phyloP scores from a whole-genome alignment of 1,140 invertebrate genomes.

The Scaptomyza hsui region DNA sequence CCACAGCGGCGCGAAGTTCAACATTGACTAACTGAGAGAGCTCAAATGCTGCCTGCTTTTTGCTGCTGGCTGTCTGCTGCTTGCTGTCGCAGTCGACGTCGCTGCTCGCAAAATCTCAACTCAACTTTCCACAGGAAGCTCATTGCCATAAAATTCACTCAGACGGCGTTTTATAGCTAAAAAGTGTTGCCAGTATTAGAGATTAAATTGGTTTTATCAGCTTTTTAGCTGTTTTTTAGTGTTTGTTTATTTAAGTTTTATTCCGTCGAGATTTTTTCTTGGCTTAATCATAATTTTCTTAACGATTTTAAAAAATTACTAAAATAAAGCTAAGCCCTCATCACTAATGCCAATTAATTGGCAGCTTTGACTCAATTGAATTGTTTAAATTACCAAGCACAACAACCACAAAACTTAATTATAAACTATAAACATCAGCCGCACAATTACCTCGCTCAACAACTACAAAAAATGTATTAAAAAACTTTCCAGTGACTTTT shows the following conservation, averaged over 20 bases:
- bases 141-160: conserved; percentile 46
- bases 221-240: no score
- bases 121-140: conserved; percentile 49
- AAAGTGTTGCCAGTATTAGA: conserved; percentile 1
- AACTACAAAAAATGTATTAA: neutral
- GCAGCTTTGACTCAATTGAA: conserved; percentile 6
- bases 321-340: no score
- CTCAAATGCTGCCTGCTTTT: conserved; percentile 28
- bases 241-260: no score
- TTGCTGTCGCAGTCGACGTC: conserved; percentile 15
- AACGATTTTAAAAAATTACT: no score
- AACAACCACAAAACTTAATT: conserved; percentile 49
- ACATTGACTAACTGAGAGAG: conserved; percentile 62
- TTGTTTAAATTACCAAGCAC: conserved; percentile 25
- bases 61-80: neutral
- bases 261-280: no score
- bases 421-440: conserved; percentile 15
- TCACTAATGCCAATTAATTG: conserved; percentile 15
- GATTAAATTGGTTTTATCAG: neutral
- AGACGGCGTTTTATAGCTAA: conserved; percentile 16
- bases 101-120: conserved; percentile 35
- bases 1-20: conserved; percentile 65
- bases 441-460: conserved; percentile 1
- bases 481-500: conserved; percentile 15
- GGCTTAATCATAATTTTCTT: no score